These are phyloP conservation scores for Mythimna pallens DNA, from an alignment of 2,888 invertebrate species.

Conservation along the genomic window DNA sequence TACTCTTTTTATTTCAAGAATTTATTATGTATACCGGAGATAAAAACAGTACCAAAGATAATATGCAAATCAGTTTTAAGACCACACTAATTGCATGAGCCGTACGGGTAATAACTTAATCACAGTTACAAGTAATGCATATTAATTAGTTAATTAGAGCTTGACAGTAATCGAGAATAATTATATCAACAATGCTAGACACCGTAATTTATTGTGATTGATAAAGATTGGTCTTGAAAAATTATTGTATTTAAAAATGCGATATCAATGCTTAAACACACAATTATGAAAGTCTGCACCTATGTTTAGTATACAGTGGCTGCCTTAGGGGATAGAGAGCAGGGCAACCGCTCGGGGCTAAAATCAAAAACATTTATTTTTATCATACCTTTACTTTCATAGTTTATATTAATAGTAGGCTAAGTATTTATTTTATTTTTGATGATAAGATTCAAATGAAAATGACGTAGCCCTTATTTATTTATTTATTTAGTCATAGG, in stretches of 20 bases:
- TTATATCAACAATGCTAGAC: slow-evolving; percentile 44
- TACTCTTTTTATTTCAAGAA: not conserved
- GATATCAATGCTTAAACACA: not conserved
- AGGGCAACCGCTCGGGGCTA: too few species aligned
- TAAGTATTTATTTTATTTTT: too few species aligned
- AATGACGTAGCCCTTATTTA: too few species aligned
- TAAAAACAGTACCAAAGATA: slow-evolving; percentile 19
- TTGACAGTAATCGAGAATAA: slow-evolving; percentile 43
- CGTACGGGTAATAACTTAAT: slow-evolving; percentile 32
- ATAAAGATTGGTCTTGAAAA: slow-evolving; percentile 1
- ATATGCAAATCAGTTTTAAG: slow-evolving; percentile 34
- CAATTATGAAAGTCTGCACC: too few species aligned
- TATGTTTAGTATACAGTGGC: too few species aligned
- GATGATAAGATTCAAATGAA: too few species aligned
- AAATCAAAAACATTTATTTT: too few species aligned
- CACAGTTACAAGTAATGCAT: slow-evolving; percentile 25
- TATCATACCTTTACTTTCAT: too few species aligned
- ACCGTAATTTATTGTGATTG: not conserved
- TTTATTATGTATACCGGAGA: not conserved
- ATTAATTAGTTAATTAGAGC: slow-evolving; percentile 45
- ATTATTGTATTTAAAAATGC: not conserved
- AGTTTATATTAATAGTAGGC: too few species aligned
- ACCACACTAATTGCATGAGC: slow-evolving; percentile 7
- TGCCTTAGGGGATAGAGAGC: too few species aligned
- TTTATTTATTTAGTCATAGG: too few species aligned